Evolutionary conservation across 2,888 invertebrate genomes (phyloP), one percentile per base, ranked within the genome.

Genomic region (Eupithecia subumbrata): DNA sequence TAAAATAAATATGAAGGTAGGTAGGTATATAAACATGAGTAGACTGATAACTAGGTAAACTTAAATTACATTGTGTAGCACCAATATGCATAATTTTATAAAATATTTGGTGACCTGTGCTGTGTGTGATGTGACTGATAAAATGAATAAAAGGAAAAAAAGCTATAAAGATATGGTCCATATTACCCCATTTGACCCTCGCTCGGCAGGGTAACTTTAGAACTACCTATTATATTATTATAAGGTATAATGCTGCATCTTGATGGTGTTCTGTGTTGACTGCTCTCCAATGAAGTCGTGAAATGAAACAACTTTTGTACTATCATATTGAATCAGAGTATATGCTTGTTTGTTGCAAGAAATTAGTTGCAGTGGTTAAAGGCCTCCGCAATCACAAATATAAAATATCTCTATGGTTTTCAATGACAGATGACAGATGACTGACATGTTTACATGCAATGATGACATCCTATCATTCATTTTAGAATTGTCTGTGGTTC

Each of bases 401-500:
- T 7, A 37, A 45, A 16, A 45, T 16, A 11, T 16, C 25, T 64
- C 48, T 72, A 72, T 72, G 64, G 63, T 71, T 37, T 22, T 66
- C 14, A 64, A 52, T 69, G 40, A 73, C 30, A 30, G 30, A 30
- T 30, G 30, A 30, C 66, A 75, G 43, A 70, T 45, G 52, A 63
- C 40, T 52, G 43, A 7, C 52, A 18, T 40, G 34, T 34, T 18
- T 34, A 22, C n/a, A 1, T 63, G 69, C 73, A 72, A 40, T 76
- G n/a, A n/a, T 84, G 81, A 79, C 80, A 76, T 43, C 30, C 5
- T 8, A 8, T 18, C 2, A 2, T 66, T 67, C 69, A 43, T 22
- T 60, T 11, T 68, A 68, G 22, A 37, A n/a, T 71, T 75, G 63
- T 81, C 78, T 85, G 79, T 89, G 86, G 84, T 85, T 82, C 84